Evolutionary conservation across 2,797 vertebrate genomes (phyloP).

Genomic region (Hozukius guyotensis): DNA sequence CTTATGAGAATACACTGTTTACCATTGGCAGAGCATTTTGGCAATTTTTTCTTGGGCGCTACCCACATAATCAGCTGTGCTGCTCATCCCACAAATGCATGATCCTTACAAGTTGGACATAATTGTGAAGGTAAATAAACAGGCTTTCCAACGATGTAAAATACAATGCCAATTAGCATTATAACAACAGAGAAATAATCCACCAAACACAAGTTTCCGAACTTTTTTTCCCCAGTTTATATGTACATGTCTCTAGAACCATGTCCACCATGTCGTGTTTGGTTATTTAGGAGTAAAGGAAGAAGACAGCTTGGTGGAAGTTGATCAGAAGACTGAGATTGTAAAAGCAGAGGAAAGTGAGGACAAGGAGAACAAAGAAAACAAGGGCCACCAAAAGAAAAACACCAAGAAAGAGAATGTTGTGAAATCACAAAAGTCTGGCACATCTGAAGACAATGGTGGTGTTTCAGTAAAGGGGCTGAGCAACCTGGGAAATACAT

Average conservation of each 20-base stretch:
- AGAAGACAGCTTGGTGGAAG: conserved; percentile 38
- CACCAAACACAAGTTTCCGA: no score
- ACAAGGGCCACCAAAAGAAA: conserved; percentile 80
- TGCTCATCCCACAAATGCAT: no score
- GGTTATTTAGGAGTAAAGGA: conserved; percentile 56
- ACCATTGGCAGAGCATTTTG: no score
- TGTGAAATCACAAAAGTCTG: conserved; percentile 66
- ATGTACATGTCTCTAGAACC: background rate
- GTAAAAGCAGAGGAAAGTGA: conserved; percentile 54
- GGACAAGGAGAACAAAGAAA: conserved; percentile 84
- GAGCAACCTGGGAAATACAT: conserved; percentile 97
- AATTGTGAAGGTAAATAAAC: no score
- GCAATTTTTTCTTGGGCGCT: no score
- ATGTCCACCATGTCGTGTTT: background rate
- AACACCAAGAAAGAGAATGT: conserved; percentile 72
- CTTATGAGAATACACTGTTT: no score
- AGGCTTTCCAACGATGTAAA: no score
- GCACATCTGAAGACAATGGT: background rate
- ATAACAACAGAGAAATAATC: no score
- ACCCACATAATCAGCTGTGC: no score
- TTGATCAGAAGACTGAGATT: conserved; percentile 29
- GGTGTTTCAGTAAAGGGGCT: conserved; percentile 88
- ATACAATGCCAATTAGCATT: no score
- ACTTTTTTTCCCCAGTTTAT: no score
- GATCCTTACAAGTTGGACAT: no score